These are phyloP conservation scores for Cyanoramphus novaezelandiae DNA, from an alignment of 2,113 vertebrate genomes.

Conservation along the genomic window DNA sequence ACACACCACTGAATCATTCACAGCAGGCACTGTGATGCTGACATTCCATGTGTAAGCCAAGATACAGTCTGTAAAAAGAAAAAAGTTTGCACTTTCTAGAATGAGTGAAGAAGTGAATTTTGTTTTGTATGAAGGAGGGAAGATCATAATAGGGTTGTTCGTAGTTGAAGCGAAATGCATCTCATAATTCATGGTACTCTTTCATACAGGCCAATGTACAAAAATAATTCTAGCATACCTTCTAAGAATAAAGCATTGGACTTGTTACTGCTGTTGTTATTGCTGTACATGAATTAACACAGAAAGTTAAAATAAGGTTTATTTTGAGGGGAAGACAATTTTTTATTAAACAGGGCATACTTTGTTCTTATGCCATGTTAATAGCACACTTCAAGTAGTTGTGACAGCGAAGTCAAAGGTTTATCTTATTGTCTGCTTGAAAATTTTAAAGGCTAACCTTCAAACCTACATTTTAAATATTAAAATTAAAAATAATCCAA, in stretches of 20 bases:
- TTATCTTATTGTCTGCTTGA: background rate
- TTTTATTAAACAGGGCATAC: background rate
- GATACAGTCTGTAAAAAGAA: background rate
- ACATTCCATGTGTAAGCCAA: background rate
- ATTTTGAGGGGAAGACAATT: background rate
- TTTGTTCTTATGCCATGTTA: background rate
- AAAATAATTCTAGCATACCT: background rate
- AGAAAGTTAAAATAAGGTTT: background rate
- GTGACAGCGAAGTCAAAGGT: background rate
- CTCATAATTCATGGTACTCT: background rate
- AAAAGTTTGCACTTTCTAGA: background rate
- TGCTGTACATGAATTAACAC: background rate
- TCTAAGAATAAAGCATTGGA: background rate
- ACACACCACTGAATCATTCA: background rate
- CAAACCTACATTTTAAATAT: background rate
- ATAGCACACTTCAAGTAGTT: background rate
- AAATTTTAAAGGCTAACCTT: background rate
- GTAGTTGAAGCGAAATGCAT: background rate
- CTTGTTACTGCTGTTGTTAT: background rate
- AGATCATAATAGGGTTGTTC: background rate
- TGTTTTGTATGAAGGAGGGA: background rate
- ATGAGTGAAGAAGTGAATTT: background rate
- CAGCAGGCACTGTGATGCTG: background rate
- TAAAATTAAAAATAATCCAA: background rate
- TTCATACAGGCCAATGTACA: background rate